These are phyloP conservation scores for Gavialis gangeticus DNA, from an alignment of 2,113 vertebrate species.

Conservation along the genomic window DNA sequence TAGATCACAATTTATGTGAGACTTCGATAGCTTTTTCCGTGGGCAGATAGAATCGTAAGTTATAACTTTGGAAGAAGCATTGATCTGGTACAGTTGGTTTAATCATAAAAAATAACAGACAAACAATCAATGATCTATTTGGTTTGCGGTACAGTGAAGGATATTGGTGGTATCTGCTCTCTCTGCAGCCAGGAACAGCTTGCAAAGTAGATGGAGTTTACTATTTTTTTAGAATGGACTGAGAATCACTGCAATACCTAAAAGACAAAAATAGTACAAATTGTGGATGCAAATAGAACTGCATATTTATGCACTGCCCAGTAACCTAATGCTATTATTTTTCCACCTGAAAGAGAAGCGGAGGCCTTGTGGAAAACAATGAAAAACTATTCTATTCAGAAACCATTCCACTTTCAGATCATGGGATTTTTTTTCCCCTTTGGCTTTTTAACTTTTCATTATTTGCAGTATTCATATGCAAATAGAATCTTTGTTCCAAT, in stretches of 20 bases:
- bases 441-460: not conserved
- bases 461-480: not conserved
- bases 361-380: slow-evolving; percentile 31
- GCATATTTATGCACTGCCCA: slow-evolving; percentile 30
- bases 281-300: slow-evolving; percentile 40
- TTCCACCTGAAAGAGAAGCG: slow-evolving; percentile 14
- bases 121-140: slow-evolving; percentile 73
- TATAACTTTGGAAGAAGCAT: slow-evolving; percentile 74
- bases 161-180: slow-evolving; percentile 21
- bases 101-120: slow-evolving; percentile 76
- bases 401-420: not conserved
- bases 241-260: slow-evolving; percentile 19
- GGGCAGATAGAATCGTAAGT: slow-evolving; percentile 66
- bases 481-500: not conserved
- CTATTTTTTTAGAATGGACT: slow-evolving; percentile 33
- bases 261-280: slow-evolving; percentile 27
- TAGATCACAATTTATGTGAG: slow-evolving; percentile 53
- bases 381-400: not conserved
- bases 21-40: slow-evolving; percentile 58
- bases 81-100: slow-evolving; percentile 77
- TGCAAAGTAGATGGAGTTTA: not conserved
- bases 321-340: slow-evolving; percentile 37
- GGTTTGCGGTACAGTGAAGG: slow-evolving; percentile 65
- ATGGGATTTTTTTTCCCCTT: not conserved
- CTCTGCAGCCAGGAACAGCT: slow-evolving; percentile 15